Conservation (phyloP, 2,888 invertebrate genomes). For the Paralinhomoeus sp. region DNA sequence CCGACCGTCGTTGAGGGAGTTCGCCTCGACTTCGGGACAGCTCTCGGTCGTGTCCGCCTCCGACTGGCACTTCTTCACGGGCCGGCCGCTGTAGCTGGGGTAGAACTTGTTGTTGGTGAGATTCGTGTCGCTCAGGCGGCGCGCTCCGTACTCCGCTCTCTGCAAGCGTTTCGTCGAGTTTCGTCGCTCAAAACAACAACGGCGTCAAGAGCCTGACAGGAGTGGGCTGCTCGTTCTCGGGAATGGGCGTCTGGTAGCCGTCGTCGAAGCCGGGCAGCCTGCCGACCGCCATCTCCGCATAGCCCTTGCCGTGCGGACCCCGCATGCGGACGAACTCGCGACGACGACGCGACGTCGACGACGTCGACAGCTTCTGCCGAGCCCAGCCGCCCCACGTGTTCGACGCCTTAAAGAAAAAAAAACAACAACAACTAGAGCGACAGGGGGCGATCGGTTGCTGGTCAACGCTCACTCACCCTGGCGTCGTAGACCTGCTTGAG, state of each 20-base stretch:
- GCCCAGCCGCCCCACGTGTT: too few relatives aligned
- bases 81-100: neutral
- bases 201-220: constrained; percentile 84
- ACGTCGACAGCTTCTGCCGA: too few relatives aligned
- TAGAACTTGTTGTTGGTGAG: constrained; percentile 4
- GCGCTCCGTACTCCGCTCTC: constrained; percentile 5
- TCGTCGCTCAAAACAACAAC: constrained; percentile 45
- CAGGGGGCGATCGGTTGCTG: too few relatives aligned
- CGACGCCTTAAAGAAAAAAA: too few relatives aligned
- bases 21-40: constrained; percentile 24
- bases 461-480: too few relatives aligned
- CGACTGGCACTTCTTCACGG: constrained; percentile 17
- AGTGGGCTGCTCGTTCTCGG: too few relatives aligned
- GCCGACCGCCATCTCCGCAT: constrained; percentile 72
- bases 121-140: constrained; percentile 23
- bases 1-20: constrained; percentile 16
- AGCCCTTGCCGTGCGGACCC: constrained; percentile 52
- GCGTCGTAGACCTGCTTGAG: constrained; percentile 86
- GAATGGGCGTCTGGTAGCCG: too few relatives aligned
- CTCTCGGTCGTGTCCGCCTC: constrained; percentile 21
- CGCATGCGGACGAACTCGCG: too few relatives aligned
- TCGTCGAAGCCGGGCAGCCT: constrained; percentile 46
- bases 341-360: too few relatives aligned
- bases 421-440: too few relatives aligned
- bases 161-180: constrained; percentile 10